Evolutionary conservation across 2,888 invertebrate genomes (phyloP).

Genomic region (Chrysina gloriosa): DNA sequence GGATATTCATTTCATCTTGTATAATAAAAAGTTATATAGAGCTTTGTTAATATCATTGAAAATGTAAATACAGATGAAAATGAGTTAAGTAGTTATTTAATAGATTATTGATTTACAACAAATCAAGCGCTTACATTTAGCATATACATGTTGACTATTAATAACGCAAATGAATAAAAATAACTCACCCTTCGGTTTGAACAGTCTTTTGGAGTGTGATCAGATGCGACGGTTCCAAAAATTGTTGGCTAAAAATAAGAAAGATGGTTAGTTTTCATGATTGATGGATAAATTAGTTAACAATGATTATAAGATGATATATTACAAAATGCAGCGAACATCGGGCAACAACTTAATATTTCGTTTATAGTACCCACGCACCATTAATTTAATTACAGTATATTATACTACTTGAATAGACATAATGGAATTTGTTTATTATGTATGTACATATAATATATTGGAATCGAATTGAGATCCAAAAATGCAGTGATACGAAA

Average conservation of each 20-base stretch:
- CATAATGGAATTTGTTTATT: too few species aligned
- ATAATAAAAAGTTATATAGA: too few species aligned
- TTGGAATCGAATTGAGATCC: too few species aligned
- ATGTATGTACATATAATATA: too few species aligned
- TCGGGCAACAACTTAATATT: neutral
- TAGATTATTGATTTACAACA: too few species aligned
- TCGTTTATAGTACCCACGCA: neutral
- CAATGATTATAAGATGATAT: neutral
- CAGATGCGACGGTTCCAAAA: slow-evolving; percentile 73
- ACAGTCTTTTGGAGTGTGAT: slow-evolving; percentile 72
- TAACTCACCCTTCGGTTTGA: slow-evolving; percentile 71
- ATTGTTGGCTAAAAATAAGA: slow-evolving; percentile 71
- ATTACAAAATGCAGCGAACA: neutral
- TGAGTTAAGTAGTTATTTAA: too few species aligned
- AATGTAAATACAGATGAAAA: too few species aligned
- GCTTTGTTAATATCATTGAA: neutral
- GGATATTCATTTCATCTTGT: too few species aligned
- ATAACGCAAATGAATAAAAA: slow-evolving; percentile 13
- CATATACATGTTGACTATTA: slow-evolving; percentile 34
- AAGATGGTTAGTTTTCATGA: slow-evolving; percentile 27
- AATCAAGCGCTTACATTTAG: too few species aligned
- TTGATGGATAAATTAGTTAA: neutral
- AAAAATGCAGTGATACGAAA: too few species aligned
- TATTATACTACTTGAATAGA: too few species aligned
- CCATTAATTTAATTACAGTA: too few species aligned